These are phyloP conservation scores for Aquatica leii DNA, from an alignment of 2,888 invertebrate genomes.

Conservation along the genomic window DNA sequence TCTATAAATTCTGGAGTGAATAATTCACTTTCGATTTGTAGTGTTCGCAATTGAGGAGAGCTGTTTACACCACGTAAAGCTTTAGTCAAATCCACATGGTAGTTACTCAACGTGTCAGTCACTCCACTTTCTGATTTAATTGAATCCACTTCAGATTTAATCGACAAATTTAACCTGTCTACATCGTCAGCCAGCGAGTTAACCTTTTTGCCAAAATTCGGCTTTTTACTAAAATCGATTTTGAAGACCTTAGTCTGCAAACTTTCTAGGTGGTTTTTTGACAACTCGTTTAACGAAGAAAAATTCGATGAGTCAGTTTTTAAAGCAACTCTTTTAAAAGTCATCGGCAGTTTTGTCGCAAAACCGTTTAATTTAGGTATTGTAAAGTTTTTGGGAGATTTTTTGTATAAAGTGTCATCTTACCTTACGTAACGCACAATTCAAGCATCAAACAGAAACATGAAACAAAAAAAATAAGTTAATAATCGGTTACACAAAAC, in stretches of 20 bases:
- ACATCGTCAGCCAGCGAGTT: not conserved
- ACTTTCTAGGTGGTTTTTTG: slow-evolving; percentile 8
- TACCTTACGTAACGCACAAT: slow-evolving; percentile 59
- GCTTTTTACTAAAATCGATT: slow-evolving; percentile 17
- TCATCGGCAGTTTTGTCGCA: slow-evolving; percentile 16
- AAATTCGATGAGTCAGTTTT: slow-evolving; percentile 6
- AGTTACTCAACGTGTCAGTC: slow-evolving; percentile 33
- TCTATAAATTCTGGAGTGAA: slow-evolving; percentile 57
- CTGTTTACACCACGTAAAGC: slow-evolving; percentile 54
- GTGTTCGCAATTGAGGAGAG: slow-evolving; percentile 30
- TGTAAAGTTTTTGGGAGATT: slow-evolving; percentile 40
- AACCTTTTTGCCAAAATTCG: not conserved
- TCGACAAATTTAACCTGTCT: not conserved
- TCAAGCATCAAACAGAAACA: slow-evolving; percentile 35
- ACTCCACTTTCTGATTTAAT: slow-evolving; percentile 5
- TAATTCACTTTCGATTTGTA: slow-evolving; percentile 41
- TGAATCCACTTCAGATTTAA: too few relatives aligned
- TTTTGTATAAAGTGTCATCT: slow-evolving; percentile 52
- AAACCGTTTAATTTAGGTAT: slow-evolving; percentile 47
- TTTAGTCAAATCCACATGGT: slow-evolving; percentile 59
- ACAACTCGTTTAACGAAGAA: slow-evolving; percentile 14
- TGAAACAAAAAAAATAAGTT: slow-evolving; percentile 24
- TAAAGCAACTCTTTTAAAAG: not conserved
- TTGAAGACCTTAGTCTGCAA: not conserved
- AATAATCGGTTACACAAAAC: too few relatives aligned